Conservation (phyloP, 1,140 invertebrate genomes). For the Drosophila erecta region DNA sequence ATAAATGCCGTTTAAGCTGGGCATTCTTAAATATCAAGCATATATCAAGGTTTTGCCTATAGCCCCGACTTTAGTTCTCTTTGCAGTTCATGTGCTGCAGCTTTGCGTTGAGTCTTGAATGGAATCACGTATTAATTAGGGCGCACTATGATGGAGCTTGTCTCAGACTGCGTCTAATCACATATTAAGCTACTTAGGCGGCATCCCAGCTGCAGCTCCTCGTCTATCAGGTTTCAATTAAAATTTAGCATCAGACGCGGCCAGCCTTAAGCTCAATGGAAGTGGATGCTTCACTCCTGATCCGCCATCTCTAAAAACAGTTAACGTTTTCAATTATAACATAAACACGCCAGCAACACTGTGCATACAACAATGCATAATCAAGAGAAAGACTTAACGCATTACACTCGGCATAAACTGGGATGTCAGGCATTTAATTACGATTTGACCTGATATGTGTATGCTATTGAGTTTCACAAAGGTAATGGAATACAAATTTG, state of each 20-base stretch:
- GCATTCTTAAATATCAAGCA: conserved; percentile 15
- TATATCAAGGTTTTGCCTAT: neutral
- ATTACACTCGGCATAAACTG: neutral
- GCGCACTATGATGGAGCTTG: conserved; percentile 12
- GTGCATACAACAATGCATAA: conserved; percentile 16
- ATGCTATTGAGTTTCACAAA: no score
- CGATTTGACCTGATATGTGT: no score
- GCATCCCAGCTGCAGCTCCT: neutral
- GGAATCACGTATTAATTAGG: conserved; percentile 34
- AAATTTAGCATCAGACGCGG: conserved; percentile 49
- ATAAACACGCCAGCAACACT: conserved; percentile 52
- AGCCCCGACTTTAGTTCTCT: no score
- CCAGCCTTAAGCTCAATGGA: conserved; percentile 5
- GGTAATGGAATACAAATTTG: no score
- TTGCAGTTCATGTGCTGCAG: no score
- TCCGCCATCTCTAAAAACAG: conserved; percentile 32
- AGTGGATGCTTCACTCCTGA: conserved; percentile 40
- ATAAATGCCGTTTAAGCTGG: neutral
- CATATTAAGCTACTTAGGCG: conserved; percentile 32
- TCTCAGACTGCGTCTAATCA: conserved; percentile 22
- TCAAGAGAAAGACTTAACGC: neutral
- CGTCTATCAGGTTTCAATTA: conserved; percentile 64
- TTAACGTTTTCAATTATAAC: conserved; percentile 71
- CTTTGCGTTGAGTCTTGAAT: neutral
- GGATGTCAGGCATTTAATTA: neutral